A percentile compares a stretch with the other conserved stretches of the same genome.
Conservation (phyloP, 2,113 vertebrate genomes). For the Lates calcarifer region DNA sequence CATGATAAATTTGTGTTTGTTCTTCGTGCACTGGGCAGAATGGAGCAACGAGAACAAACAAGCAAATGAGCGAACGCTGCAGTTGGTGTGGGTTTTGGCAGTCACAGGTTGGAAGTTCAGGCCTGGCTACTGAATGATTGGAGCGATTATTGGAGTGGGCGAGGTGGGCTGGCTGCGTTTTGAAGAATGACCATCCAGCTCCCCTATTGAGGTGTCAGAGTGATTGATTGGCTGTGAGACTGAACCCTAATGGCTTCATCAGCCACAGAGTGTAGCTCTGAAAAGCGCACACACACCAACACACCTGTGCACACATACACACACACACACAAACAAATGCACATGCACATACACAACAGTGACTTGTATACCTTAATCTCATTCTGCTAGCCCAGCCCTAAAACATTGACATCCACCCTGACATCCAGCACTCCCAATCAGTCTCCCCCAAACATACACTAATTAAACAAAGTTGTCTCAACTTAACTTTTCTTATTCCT, state of each 20-base stretch:
- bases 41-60: slow-evolving; percentile 7
- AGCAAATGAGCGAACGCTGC: slow-evolving; percentile 1
- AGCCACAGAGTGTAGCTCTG: slow-evolving; percentile 67
- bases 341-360: background rate
- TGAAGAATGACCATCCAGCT: slow-evolving; percentile 79
- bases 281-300: slow-evolving; percentile 10
- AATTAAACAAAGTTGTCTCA: slow-evolving; percentile 78
- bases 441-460: slow-evolving; percentile 74
- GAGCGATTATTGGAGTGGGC: slow-evolving; percentile 76
- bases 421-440: slow-evolving; percentile 73
- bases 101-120: slow-evolving; percentile 56
- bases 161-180: slow-evolving; percentile 73
- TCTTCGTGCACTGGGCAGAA: background rate
- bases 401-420: slow-evolving; percentile 53
- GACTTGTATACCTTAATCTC: slow-evolving; percentile 79
- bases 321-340: background rate
- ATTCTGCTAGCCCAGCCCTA: slow-evolving; percentile 76
- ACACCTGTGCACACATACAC: background rate
- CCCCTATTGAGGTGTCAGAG: slow-evolving; percentile 80
- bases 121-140: slow-evolving; percentile 79
- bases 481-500: slow-evolving; percentile 38
- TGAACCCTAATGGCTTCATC: slow-evolving; percentile 85
- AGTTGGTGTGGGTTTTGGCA: slow-evolving; percentile 12
- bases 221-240: slow-evolving; percentile 84
- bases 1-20: background rate